Percentiles rank a stretch among this genome's conserved stretches.
Conservation (phyloP, 2,797 vertebrate species). For the Babyrousa celebensis region DNA sequence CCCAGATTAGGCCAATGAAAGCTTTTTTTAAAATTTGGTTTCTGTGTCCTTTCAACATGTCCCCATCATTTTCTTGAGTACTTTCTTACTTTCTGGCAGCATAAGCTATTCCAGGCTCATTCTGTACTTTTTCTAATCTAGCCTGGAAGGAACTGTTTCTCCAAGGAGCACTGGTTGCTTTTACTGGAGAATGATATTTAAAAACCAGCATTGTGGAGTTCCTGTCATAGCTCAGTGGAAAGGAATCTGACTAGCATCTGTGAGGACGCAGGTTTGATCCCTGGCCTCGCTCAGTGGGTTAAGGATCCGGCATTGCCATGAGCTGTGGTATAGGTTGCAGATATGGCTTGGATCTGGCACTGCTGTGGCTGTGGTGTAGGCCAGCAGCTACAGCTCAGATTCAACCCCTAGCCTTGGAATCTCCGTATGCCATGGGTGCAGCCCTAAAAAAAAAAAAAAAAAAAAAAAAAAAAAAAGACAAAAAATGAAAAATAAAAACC, state of each 20-base stretch:
- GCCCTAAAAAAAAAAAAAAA: too few relatives aligned
- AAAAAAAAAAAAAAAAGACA: background rate
- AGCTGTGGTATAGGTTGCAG: too few relatives aligned
- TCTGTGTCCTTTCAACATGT: background rate
- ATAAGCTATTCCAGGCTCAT: background rate
- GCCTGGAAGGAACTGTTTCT: background rate
- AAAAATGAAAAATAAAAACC: background rate
- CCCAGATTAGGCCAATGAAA: background rate
- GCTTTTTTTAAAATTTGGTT: background rate
- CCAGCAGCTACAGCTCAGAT: too few relatives aligned
- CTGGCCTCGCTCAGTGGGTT: too few relatives aligned
- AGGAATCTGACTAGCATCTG: too few relatives aligned
- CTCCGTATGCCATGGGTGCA: too few relatives aligned
- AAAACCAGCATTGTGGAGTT: background rate
- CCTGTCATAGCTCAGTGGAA: too few relatives aligned
- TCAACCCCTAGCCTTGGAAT: too few relatives aligned
- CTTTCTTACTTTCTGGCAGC: slow-evolving; percentile 6
- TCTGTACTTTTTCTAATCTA: background rate
- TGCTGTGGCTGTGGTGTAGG: too few relatives aligned
- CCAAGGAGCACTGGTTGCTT: background rate
- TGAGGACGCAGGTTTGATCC: too few relatives aligned
- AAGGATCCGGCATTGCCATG: too few relatives aligned
- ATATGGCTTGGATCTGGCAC: too few relatives aligned
- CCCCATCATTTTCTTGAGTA: background rate
- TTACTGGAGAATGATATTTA: slow-evolving; percentile 42